These are phyloP conservation scores for Smutsia temminckii DNA, from an alignment of 2,797 vertebrate species.

Conservation along the genomic window DNA sequence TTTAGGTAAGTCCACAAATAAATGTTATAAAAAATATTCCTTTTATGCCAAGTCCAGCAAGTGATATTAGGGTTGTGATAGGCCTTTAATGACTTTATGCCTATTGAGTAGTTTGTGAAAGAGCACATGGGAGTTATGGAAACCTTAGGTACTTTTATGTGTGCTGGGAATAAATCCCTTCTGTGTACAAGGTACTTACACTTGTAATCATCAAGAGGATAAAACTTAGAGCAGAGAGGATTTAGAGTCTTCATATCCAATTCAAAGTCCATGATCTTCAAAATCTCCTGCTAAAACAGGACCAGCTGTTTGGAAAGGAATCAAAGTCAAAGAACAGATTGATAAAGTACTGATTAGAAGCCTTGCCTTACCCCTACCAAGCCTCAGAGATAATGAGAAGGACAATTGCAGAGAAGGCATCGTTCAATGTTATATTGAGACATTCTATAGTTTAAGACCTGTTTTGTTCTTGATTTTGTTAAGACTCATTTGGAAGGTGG, in stretches of 20 bases:
- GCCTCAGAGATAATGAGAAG: not conserved
- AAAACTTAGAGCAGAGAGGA: constrained; percentile 29
- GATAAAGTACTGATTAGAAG: constrained; percentile 9
- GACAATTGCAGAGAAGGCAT: not conserved
- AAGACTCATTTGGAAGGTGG: not conserved
- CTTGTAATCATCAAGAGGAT: constrained; percentile 15
- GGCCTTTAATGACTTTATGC: not conserved
- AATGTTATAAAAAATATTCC: not conserved
- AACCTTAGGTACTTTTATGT: not conserved
- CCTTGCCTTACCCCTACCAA: not conserved
- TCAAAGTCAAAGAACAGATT: constrained; percentile 46
- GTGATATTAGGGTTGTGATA: not conserved
- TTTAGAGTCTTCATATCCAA: constrained; percentile 57
- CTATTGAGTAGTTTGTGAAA: not conserved
- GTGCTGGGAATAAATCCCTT: not conserved
- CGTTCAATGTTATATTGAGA: not conserved
- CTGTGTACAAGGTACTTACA: not conserved
- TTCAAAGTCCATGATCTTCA: constrained; percentile 52
- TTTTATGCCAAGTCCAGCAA: not conserved
- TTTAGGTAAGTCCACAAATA: not conserved
- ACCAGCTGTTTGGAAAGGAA: constrained; percentile 55
- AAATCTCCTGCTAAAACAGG: constrained; percentile 59
- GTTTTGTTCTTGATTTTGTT: not conserved
- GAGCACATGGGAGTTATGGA: not conserved
- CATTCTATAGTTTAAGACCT: not conserved